Base-by-base conservation (phyloP, 2,888 invertebrate species). In the Erebia ligea region DNA sequence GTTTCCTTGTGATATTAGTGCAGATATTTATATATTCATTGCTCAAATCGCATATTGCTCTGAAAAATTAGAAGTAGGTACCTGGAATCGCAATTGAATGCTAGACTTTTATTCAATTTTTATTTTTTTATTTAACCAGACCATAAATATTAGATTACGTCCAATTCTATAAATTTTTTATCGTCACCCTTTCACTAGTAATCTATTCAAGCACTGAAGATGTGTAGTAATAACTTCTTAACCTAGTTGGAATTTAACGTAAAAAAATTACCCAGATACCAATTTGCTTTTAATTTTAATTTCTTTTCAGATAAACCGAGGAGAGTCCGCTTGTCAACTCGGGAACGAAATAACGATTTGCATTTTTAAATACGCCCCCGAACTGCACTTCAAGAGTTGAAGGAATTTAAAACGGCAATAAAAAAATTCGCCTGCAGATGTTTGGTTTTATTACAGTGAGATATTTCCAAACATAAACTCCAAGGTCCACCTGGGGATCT, bases 321-420 rank as follows among this genome's bases (percentile, higher is more conserved):
- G 84, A 10, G 79, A 81, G 3, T 78, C 83, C 8, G 77, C 83
- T 0, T 92, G 92, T 72, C 82, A 90, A 59, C 81, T 92, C 0
- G 92, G 90, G 1, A 92, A 91, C 64, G 91, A 92, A 81, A 82
- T 92, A 48, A 85, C 84, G 0, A 82, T 83, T 2, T 92, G 92
- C 74, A 84, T 92, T 65, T 92, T 87, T 78, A 91, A 92, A 81
- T 92, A 92, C 74, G 92, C 92, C 8, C 92, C 92, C 0, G 92
- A 92, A 75, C 73, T 92, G 61, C 91, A 92, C 76, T 82, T 91
- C 50, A 92, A 85, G 70, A 76, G 75, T 57, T 74, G 56, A 74
- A 52, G 9, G 9, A 48, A 48, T 59, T 63, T 69, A 50, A 64
- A 66, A 57, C 15, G 17, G 57, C 54, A 66, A 73, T 65, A 64